phyloP scores from a whole-genome alignment of 2,888 invertebrate species.

The Drosophila greeni region DNA sequence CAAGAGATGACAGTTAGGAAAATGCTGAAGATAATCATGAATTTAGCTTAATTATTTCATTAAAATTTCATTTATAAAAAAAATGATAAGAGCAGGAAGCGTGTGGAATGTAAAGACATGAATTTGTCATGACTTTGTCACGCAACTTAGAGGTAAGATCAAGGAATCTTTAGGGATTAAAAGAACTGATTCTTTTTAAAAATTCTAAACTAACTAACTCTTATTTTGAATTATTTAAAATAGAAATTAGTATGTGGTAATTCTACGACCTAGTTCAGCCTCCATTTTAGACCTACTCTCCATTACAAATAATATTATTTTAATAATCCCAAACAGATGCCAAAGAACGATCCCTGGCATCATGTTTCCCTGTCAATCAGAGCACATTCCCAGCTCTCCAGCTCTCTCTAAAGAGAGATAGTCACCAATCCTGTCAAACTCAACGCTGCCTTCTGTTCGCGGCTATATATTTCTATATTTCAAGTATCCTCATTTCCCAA shows the following conservation, averaged over 20 bases:
- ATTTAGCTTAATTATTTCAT: neutral
- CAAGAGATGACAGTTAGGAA: constrained; percentile 2
- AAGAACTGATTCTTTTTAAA: no score
- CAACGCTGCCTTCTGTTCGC: constrained; percentile 3
- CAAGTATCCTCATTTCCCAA: constrained; percentile 22
- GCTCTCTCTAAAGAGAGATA: neutral
- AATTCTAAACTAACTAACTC: no score
- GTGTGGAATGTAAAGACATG: no score
- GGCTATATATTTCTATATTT: neutral
- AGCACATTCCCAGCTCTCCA: neutral
- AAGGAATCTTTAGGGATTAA: neutral
- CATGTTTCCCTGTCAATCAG: constrained; percentile 18
- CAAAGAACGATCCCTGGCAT: neutral
- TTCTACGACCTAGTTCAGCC: neutral
- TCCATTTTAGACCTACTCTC: neutral
- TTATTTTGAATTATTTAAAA: no score
- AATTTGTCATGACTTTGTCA: no score
- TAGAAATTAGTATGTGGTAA: neutral
- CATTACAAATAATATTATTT: neutral
- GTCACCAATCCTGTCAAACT: constrained; percentile 3
- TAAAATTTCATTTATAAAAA: neutral
- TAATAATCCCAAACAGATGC: constrained; percentile 9
- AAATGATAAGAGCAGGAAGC: no score
- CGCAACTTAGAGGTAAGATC: no score
- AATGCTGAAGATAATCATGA: neutral